Base-by-base conservation (phyloP, 2,113 vertebrate species). In the Sarotherodon lohbergeri region DNA sequence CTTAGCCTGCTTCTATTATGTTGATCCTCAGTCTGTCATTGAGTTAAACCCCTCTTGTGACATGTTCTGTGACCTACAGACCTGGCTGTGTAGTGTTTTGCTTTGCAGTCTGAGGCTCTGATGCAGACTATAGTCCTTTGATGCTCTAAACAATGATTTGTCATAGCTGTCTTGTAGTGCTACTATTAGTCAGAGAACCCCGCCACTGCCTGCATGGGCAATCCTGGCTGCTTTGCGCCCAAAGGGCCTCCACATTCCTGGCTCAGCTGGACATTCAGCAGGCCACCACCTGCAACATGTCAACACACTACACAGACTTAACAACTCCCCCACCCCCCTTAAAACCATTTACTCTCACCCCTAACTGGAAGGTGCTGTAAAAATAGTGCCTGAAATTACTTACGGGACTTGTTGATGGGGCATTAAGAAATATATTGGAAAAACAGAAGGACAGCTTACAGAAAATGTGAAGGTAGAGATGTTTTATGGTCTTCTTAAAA, bases 191-290 rank as follows among this genome's bases (percentile, higher is more conserved):
- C 46, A 46, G 48, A 82, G 12, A 81, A 43, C 80, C 24, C n/a
- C 10, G 36, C 39, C 86, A 24, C 36, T 17, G 76, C 36, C 82
- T 81, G 71, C 81, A 83, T 17, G 22, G 48, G 19, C 59, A 85
- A 86, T 80, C 55, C 83, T 14, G 27, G 81, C 68, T 83, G 63
- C 84, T 88, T 66, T 9, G 43, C 61, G 39, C 89, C 92, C 85
- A 80, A 57, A 93, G 78, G 92, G 91, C 82, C 87, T 90, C 83
- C 61, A 41, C 95, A 95, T 96, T 96, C 95, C 93, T 89, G 89
- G 22, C 92, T 92, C 92, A 94, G 94, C 94, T 94, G 94, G 93
- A 95, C 87, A 85, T 86, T 93, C 89, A 90, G 87, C 95, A 95
- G 94, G 90, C 94, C 94, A 48, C 93, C 94, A 91, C 94, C 93